These are phyloP conservation scores for Penaeus japonicus DNA, from an alignment of 1,140 invertebrate species.

Conservation along the genomic window DNA sequence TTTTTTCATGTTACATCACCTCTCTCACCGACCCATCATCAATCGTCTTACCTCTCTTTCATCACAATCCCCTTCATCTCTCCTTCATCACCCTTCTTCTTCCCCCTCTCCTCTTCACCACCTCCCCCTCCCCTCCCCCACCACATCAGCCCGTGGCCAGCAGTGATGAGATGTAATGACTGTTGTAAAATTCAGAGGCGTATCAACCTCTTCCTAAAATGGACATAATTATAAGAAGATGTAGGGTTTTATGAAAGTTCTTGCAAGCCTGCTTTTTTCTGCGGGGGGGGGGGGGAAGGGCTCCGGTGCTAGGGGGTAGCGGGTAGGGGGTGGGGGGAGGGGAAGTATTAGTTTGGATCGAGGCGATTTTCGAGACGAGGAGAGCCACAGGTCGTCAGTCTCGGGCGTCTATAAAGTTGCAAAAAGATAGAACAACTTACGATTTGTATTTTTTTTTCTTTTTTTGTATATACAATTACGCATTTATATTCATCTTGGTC, in stretches of 20 bases:
- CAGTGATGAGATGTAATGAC: slow-evolving; percentile 11
- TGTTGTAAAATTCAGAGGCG: slow-evolving; percentile 27
- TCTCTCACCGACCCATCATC: background rate
- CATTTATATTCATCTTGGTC: too few relatives aligned
- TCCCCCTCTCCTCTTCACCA: background rate
- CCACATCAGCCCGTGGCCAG: background rate
- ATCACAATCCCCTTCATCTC: background rate
- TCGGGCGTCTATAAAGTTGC: too few relatives aligned
- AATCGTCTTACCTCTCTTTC: background rate
- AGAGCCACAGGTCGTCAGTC: too few relatives aligned
- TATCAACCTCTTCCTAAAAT: slow-evolving; percentile 19
- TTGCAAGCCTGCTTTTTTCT: background rate
- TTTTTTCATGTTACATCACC: background rate
- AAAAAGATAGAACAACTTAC: background rate
- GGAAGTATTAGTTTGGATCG: too few relatives aligned
- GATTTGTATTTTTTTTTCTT: background rate
- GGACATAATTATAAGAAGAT: slow-evolving; percentile 30
- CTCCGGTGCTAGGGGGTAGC: too few relatives aligned
- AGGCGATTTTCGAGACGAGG: too few relatives aligned
- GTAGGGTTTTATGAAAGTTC: slow-evolving; percentile 10
- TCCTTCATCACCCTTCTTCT: background rate
- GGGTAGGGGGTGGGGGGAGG: too few relatives aligned
- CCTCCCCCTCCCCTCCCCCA: background rate
- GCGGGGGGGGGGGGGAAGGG: too few relatives aligned
- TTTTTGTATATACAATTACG: background rate